These are phyloP conservation scores for Hiodon alosoides DNA, from an alignment of 2,113 vertebrate species.

Conservation along the genomic window DNA sequence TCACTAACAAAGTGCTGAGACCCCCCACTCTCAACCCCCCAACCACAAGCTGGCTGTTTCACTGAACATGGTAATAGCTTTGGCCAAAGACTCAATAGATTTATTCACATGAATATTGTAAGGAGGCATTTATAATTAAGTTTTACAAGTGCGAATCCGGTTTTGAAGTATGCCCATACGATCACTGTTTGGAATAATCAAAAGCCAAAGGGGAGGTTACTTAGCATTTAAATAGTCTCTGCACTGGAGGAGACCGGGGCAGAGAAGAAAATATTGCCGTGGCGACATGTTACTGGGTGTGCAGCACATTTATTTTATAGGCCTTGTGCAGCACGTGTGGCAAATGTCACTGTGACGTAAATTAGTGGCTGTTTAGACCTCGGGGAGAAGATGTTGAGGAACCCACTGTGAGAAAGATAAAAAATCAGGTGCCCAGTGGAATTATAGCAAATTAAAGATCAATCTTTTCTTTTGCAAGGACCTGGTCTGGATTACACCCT, in stretches of 20 bases:
- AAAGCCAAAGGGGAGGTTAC: constrained; percentile 58
- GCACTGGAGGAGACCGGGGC: constrained; percentile 6
- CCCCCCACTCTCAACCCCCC: constrained; percentile 22
- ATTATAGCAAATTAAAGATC: constrained; percentile 1
- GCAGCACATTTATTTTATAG: constrained; percentile 19
- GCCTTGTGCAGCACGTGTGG: constrained; percentile 11
- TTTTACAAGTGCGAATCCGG: constrained; percentile 64
- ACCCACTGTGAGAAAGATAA: background rate
- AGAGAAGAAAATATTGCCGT: constrained; percentile 27
- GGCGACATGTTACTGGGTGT: constrained; percentile 14
- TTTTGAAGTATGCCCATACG: constrained; percentile 59
- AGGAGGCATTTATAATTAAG: constrained; percentile 61
- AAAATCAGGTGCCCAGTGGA: background rate
- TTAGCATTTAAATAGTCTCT: constrained; percentile 69
- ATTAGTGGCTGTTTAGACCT: constrained; percentile 4
- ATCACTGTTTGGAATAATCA: constrained; percentile 49
- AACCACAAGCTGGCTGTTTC: constrained; percentile 1
- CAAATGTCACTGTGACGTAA: constrained; percentile 2
- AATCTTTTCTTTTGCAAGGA: background rate
- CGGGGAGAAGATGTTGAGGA: background rate
- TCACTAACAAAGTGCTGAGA: constrained; percentile 50
- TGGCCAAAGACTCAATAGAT: constrained; percentile 49
- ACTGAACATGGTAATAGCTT: constrained; percentile 46
- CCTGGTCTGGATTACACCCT: too few species aligned
- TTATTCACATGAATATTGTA: constrained; percentile 49